Base-by-base conservation (phyloP, 2,797 vertebrate species). In the Macropodus opercularis region DNA sequence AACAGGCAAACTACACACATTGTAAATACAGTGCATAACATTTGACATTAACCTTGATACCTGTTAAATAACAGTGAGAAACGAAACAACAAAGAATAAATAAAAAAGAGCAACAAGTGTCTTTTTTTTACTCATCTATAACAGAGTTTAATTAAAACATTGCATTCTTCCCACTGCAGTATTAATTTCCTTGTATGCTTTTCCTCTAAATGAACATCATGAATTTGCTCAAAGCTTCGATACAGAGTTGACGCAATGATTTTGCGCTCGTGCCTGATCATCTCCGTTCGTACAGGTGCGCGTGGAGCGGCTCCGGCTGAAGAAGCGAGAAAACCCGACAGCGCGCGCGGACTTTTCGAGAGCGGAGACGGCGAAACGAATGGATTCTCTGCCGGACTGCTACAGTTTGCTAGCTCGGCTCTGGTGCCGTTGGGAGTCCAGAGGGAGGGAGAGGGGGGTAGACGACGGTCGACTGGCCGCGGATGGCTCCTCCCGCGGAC, bases 401-500 rank as follows among this genome's bases (percentile, higher is more conserved):
- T 65, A 59, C 5, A 64, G 69, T 54, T 71, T 6, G 48, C 10
- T 61, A 44, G 63, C 36, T n/a, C 58, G 3, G 58, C 56, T 38
- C 31, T 19, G 60, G n/a, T 48, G 51, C 34, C 29, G 41, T 54
- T 48, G 15, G 38, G 31, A 38, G 43, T 72, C 56, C 48, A 43
- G 49, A 8, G 46, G 22, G 36, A 40, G 23, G 46, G 39, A 22
- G 35, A 34, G n/a, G 24, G 24, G 7, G 36, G 44, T 4, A 21
- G 14, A 5, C 47, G 66, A 63, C 57, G 10, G 62, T 66, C 29
- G 1, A n/a, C 65, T 51, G 32, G 51, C 24, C 56, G n/a, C 13
- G 41, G 21, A 60, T 69, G 77, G 77, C 87, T 89, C 88, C 86
- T 85, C 85, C 87, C 81, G 86, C 81, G 66, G 79, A 57, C 81